These are phyloP conservation scores for Larimichthys polyactis DNA, from an alignment of 2,113 vertebrate genomes.

Conservation along the genomic window DNA sequence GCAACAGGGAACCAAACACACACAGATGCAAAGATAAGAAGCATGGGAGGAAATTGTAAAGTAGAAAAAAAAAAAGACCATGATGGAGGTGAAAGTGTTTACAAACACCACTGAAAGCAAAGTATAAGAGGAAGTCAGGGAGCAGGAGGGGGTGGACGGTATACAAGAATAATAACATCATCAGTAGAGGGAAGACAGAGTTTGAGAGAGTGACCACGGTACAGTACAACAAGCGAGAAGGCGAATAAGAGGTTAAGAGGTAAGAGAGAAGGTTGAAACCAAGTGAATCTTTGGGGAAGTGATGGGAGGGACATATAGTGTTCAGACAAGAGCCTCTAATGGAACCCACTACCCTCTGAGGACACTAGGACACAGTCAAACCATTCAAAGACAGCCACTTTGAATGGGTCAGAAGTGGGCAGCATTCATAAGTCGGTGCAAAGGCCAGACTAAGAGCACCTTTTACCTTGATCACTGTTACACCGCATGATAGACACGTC, in stretches of 20 bases:
- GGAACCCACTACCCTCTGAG: conserved; percentile 26
- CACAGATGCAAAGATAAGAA: conserved; percentile 29
- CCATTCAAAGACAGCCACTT: conserved; percentile 12
- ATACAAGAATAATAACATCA: conserved; percentile 66
- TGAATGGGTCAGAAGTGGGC: background rate
- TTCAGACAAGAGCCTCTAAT: conserved; percentile 48
- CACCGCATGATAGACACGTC: background rate
- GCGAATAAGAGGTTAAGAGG: conserved; percentile 38
- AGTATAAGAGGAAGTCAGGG: conserved; percentile 34
- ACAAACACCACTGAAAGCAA: conserved; percentile 46
- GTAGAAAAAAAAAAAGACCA: conserved; percentile 13
- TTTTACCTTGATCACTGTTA: conserved; percentile 14
- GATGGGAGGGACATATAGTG: conserved; percentile 5
- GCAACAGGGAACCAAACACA: background rate
- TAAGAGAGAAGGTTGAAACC: conserved; percentile 46
- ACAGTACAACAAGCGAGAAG: conserved; percentile 13
- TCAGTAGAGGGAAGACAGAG: conserved; percentile 48
- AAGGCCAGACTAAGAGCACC: conserved; percentile 16
- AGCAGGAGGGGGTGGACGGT: conserved; percentile 30
- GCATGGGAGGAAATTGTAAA: conserved; percentile 40
- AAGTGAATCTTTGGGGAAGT: conserved; percentile 55
- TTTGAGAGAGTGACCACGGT: conserved; percentile 11
- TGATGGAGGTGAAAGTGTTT: conserved; percentile 17
- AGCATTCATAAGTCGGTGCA: background rate
- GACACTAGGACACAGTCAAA: conserved; percentile 31